Evolutionary conservation across 2,113 vertebrate genomes (phyloP).

Genomic region (Orientallactaga bullata): DNA sequence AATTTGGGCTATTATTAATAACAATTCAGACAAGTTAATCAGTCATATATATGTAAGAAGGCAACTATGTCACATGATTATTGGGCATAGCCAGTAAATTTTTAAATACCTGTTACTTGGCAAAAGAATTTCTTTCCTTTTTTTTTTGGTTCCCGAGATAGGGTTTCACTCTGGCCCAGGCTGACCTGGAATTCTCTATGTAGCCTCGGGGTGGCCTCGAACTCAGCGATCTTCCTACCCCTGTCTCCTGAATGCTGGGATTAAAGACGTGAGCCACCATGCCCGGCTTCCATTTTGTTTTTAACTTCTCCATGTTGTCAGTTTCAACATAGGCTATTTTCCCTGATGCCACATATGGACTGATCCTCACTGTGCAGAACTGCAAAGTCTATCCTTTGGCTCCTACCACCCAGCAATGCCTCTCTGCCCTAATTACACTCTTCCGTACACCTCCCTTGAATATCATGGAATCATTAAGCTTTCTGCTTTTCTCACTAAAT

Average conservation of each 20-base stretch:
- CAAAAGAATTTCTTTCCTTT: too few relatives aligned
- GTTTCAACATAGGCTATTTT: not conserved
- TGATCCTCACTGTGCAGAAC: not conserved
- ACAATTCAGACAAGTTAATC: constrained; percentile 52
- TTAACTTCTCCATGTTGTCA: constrained; percentile 36
- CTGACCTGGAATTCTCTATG: too few relatives aligned
- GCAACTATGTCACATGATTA: not conserved
- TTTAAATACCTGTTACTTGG: constrained; percentile 12
- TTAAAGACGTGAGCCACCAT: too few relatives aligned
- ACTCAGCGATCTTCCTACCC: too few relatives aligned
- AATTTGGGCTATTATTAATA: constrained; percentile 43
- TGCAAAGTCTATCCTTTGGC: constrained; percentile 31
- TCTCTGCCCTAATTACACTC: not conserved
- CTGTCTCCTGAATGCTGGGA: too few relatives aligned
- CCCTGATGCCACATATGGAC: not conserved
- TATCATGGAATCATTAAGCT: too few relatives aligned
- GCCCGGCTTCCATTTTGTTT: constrained; percentile 40
- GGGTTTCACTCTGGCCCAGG: too few relatives aligned
- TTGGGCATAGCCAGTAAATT: constrained; percentile 3
- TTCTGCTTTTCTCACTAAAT: constrained; percentile 17
- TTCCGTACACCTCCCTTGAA: not conserved
- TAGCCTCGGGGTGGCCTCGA: too few relatives aligned
- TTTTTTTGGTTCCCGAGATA: too few relatives aligned
- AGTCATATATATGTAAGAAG: not conserved
- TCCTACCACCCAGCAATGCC: not conserved